phyloP scores from a whole-genome alignment of 2,888 invertebrate genomes.

The Lepidonotus clava region DNA sequence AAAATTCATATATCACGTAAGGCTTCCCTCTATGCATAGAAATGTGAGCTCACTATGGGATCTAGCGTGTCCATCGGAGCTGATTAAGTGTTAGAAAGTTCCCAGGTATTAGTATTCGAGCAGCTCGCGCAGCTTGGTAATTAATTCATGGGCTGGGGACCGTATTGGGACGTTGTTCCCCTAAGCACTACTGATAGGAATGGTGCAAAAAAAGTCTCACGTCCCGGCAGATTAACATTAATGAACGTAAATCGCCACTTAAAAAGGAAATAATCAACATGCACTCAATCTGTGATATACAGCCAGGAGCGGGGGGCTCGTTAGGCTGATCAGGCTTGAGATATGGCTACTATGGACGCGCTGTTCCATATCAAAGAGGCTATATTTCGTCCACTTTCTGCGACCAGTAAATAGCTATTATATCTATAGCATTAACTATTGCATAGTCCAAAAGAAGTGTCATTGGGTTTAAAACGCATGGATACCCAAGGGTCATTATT shows the following conservation, averaged over 20 bases:
- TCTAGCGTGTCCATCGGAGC: not conserved
- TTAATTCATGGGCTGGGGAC: not conserved
- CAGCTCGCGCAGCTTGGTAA: not conserved
- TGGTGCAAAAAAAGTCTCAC: not conserved
- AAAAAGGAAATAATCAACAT: constrained; percentile 1
- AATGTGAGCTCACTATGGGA: no score
- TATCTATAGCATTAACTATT: no score
- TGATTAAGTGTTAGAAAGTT: not conserved
- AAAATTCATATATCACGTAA: no score
- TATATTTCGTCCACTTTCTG: no score
- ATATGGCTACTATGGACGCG: no score
- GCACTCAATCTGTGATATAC: not conserved
- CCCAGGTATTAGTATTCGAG: not conserved
- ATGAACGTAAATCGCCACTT: not conserved
- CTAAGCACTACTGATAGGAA: not conserved
- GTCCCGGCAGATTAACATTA: not conserved
- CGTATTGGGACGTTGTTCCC: not conserved
- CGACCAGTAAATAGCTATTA: no score
- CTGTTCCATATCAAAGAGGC: no score
- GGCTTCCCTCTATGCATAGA: no score
- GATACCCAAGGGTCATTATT: no score
- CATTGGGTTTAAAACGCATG: no score
- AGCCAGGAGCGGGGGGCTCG: not conserved
- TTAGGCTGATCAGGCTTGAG: no score
- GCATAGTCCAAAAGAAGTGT: no score